Evolutionary conservation across 1,140 invertebrate genomes (phyloP).

Genomic region (Orussus abietinus): DNA sequence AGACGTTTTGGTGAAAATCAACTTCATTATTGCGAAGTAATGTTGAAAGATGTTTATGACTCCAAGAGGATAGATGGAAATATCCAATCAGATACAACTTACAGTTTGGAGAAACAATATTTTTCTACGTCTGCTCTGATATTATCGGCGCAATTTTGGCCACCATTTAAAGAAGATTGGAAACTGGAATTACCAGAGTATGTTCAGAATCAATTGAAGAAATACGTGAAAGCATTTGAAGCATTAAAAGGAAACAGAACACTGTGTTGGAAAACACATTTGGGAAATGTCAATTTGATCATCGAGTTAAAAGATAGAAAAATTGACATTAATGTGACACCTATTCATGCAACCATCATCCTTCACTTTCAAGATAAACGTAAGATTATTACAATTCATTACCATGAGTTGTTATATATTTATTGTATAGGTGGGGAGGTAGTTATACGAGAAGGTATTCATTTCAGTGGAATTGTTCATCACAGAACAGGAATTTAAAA

Average conservation of each 20-base stretch:
- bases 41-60: constrained; percentile 94
- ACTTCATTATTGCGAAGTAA: constrained; percentile 96
- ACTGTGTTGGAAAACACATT: constrained; percentile 88
- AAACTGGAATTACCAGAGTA: constrained; percentile 79
- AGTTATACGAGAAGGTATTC: too few species aligned
- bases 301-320: constrained; percentile 83
- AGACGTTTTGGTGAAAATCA: constrained; percentile 93
- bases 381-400: too few species aligned
- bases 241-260: constrained; percentile 92
- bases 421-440: too few species aligned
- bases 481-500: too few species aligned
- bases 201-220: constrained; percentile 77
- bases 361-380: constrained; percentile 90
- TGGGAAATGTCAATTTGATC: constrained; percentile 88
- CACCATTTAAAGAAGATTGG: constrained; percentile 88
- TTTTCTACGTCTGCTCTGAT: constrained; percentile 81
- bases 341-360: constrained; percentile 91
- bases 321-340: constrained; percentile 81
- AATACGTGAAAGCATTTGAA: constrained; percentile 90
- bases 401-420: too few species aligned
- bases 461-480: too few species aligned
- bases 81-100: constrained; percentile 71
- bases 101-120: constrained; percentile 55
- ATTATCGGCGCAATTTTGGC: constrained; percentile 98
- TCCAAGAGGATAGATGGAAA: constrained; percentile 84